Evolutionary conservation across 2,888 invertebrate genomes (phyloP).

Genomic region (Diadegma fenestrale): DNA sequence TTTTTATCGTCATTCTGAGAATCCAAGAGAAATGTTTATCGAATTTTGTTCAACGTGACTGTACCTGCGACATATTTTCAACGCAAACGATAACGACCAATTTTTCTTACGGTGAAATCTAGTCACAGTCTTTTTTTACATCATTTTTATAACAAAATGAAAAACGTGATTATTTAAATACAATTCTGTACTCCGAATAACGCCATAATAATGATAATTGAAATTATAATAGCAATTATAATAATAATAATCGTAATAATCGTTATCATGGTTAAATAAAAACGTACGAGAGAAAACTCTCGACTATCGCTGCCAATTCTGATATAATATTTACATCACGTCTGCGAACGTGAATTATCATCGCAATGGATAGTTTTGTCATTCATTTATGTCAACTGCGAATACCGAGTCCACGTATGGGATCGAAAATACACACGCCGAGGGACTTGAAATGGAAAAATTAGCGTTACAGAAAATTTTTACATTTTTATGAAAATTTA

Average conservation of each 20-base stretch:
- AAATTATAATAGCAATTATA: neutral
- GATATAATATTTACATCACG: constrained; percentile 14
- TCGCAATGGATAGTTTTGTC: constrained; percentile 37
- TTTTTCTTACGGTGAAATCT: constrained; percentile 57
- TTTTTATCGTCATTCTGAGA: neutral
- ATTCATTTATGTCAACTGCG: constrained; percentile 28
- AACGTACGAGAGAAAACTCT: neutral
- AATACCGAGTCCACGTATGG: constrained; percentile 9
- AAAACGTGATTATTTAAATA: neutral
- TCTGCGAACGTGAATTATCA: neutral
- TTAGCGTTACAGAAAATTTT: too few relatives aligned
- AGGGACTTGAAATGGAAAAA: too few relatives aligned
- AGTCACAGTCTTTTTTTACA: constrained; percentile 49
- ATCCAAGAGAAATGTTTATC: neutral
- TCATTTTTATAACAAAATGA: neutral
- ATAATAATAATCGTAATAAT: neutral
- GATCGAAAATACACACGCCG: neutral
- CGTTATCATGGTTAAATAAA: too few relatives aligned
- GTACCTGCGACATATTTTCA: neutral
- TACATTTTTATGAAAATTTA: too few relatives aligned
- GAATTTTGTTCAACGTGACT: neutral
- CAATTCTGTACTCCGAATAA: constrained; percentile 7
- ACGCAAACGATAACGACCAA: constrained; percentile 23
- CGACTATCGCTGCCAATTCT: constrained; percentile 39
- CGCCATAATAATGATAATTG: neutral